Evolutionary conservation across 2,888 invertebrate species (phyloP), one percentile per base, ranked within the genome.

Genomic region (Pardosa pseudoannulata): DNA sequence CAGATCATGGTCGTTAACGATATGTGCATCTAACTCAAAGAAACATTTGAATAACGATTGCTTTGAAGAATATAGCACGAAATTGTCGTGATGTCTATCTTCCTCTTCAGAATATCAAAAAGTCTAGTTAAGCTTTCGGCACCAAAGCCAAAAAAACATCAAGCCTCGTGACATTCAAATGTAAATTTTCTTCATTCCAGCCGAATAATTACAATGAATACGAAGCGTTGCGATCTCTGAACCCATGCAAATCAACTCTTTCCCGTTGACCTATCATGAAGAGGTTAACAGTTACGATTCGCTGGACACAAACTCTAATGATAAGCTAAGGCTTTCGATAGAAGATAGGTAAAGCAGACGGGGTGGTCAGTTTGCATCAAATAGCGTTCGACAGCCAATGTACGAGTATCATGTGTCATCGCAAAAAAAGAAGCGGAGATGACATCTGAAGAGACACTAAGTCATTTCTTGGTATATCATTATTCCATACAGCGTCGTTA

Each of bases 241-340:
- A 36, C 79, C 72, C 72, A 79, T 72, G 79, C 79, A 79, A 79
- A 79, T 79, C 72, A 79, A 65, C 46, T 62, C 72, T 62, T 78
- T 79, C 62, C 62, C 62, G 27, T 32, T 79, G 79, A 79, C 79
- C 72, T 73, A 46, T n/a, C 62, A 79, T 36, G 56, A 70, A 39
- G 29, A 71, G 79, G 79, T 79, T 79, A 79, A 32, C 29, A 72
- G 79, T 72, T 79, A 72, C 72, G 79, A 72, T 46, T 79, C 64
- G 65, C 19, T 79, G 79, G 46, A 64, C 72, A 79, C 32, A 27
- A 71, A 31, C 65, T 31, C 27, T 67, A n/a, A 27, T 28, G 46
- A 75, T 28, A 75, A 39, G 65, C 64, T 65, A 46, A 75, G 65
- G 75, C 13, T 32, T 75, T 41, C 75, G 29, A 65, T 56, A 46